Percentiles rank a stretch among this genome's conserved stretches.
Conservation (phyloP, 2,797 vertebrate genomes). For the Pempheris klunzingeri region DNA sequence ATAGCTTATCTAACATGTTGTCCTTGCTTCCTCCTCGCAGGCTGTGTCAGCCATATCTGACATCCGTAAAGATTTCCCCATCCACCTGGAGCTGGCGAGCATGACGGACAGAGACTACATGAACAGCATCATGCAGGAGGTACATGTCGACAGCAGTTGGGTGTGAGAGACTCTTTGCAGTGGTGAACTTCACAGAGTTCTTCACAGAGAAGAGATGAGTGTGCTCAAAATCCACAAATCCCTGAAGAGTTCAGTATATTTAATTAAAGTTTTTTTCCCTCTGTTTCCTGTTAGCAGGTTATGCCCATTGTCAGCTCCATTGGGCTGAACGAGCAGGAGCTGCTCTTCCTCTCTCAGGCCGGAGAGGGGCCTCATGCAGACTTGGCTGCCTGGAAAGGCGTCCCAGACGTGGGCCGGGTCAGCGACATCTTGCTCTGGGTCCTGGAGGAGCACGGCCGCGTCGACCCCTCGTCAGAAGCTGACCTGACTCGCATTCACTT, state of each 20-base stretch:
- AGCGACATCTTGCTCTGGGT: constrained; percentile 97
- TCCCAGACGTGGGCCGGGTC: constrained; percentile 92
- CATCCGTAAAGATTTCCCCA: constrained; percentile 89
- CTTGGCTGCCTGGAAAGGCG: constrained; percentile 88
- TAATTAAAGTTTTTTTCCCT: constrained; percentile 40
- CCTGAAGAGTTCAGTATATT: constrained; percentile 1
- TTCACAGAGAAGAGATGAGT: constrained; percentile 6
- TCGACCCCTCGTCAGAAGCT: constrained; percentile 76
- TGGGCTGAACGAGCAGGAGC: constrained; percentile 97
- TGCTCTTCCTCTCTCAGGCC: constrained; percentile 95
- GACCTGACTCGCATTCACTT: constrained; percentile 96
- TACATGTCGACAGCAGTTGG: constrained; percentile 77
- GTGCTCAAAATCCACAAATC: constrained; percentile 20
- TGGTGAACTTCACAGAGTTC: background rate
- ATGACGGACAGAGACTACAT: constrained; percentile 96
- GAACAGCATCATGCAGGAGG: constrained; percentile 95
- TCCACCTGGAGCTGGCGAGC: constrained; percentile 97
- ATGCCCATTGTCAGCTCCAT: constrained; percentile 94
- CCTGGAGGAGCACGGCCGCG: constrained; percentile 89
- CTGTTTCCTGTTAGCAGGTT: constrained; percentile 93
- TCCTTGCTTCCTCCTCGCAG: constrained; percentile 72
- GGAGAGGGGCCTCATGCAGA: constrained; percentile 90
- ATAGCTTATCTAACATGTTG: background rate
- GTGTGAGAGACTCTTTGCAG: background rate
- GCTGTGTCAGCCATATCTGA: constrained; percentile 90